These are phyloP conservation scores for Rhinoptilus africanus DNA, from an alignment of 2,113 vertebrate genomes.

Conservation along the genomic window DNA sequence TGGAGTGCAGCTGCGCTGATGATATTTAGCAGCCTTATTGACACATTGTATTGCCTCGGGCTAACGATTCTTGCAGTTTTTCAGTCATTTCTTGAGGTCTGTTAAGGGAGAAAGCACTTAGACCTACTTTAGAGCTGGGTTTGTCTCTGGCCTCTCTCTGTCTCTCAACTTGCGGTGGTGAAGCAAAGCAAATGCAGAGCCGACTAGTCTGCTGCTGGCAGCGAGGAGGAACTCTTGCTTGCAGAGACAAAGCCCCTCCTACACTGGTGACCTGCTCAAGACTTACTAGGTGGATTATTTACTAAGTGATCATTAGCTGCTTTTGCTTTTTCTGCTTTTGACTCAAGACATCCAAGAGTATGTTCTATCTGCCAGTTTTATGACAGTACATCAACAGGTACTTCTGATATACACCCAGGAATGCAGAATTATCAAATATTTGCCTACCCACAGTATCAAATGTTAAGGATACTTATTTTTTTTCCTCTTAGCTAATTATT, in stretches of 20 bases:
- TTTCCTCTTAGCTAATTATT: not conserved
- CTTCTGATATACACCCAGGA: not conserved
- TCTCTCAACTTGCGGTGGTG: not conserved
- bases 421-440: not conserved
- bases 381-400: not conserved
- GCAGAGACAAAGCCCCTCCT: not conserved
- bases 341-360: not conserved
- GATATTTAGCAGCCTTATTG: slow-evolving; percentile 57
- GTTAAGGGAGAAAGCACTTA: not conserved
- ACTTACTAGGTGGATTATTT: not conserved
- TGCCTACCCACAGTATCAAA: not conserved
- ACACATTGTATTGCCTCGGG: slow-evolving; percentile 46
- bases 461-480: not conserved
- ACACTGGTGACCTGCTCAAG: not conserved
- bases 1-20: slow-evolving; percentile 32
- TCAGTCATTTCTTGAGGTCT: slow-evolving; percentile 30
- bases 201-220: not conserved
- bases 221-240: not conserved
- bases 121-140: not conserved
- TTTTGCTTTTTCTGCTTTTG: not conserved
- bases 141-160: not conserved
- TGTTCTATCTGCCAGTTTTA: not conserved
- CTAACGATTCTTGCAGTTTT: slow-evolving; percentile 47
- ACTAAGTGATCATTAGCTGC: not conserved
- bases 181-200: not conserved